Percentiles rank a stretch among this genome's conserved stretches.
Conservation (phyloP, 2,888 invertebrate species). For the Latrodectus elegans region DNA sequence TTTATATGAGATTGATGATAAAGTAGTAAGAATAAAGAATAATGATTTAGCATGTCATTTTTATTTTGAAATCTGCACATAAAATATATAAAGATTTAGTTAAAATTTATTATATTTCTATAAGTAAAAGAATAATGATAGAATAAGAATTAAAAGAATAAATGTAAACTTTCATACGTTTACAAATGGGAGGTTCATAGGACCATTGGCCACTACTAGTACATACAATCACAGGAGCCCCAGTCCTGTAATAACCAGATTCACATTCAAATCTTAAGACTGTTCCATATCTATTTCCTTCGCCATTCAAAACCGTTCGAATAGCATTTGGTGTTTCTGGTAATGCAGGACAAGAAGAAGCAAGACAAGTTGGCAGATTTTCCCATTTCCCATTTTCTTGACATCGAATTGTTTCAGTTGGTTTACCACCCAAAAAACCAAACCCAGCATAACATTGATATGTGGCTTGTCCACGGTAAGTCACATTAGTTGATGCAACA, state of each 20-base stretch:
- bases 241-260: constrained; percentile 89
- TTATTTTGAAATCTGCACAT: no score
- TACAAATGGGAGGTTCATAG: constrained; percentile 90
- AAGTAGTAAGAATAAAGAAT: no score
- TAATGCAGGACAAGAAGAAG: constrained; percentile 91
- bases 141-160: no score
- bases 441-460: constrained; percentile 95
- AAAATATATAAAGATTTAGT: no score
- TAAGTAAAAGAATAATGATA: no score
- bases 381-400: constrained; percentile 93
- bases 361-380: constrained; percentile 91
- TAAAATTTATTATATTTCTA: no score
- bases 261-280: constrained; percentile 94
- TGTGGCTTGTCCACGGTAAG: constrained; percentile 92
- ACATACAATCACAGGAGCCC: constrained; percentile 90
- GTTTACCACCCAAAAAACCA: constrained; percentile 90
- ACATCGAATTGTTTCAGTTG: constrained; percentile 91
- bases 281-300: constrained; percentile 93
- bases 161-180: constrained; percentile 78
- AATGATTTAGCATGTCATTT: no score
- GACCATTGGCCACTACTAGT: constrained; percentile 98
- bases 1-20: no score
- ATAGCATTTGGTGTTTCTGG: constrained; percentile 91
- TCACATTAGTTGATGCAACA: constrained; percentile 95
- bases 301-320: constrained; percentile 89